Evolutionary conservation across 2,888 invertebrate genomes (phyloP), one percentile per base, ranked within the genome.

Genomic region (Morpho helenor): DNA sequence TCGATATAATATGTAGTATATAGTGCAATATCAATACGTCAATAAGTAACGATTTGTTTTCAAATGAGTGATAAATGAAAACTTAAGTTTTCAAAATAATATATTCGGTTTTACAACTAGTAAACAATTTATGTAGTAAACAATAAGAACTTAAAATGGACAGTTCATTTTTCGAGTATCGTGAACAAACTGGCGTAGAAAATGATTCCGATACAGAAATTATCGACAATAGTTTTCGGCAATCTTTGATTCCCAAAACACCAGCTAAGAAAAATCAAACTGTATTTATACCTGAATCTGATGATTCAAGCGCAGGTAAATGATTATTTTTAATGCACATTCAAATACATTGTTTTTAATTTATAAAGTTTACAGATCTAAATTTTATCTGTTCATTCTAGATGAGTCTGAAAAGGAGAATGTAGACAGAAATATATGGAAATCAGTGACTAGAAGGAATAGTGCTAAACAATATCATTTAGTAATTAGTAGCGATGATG

Each of bases 121-220:
- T 51, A 2, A 9, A 22, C 16, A 16, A 16, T 16, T 2, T 16
- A 16, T 16, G 16, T 16, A 16, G 16, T 16, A 2, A 16, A 16
- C 16, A 10, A 7, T 8, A 16, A 40, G n/a, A 23, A 43, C 2
- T 50, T 53, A 16, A 43, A 42, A 88, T 87, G 87, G 87, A 89
- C 49, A 82, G 72, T 72, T 87, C 89, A 60, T 87, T 87, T 67
- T 80, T 81, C 71, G 85, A 88, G 72, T 87, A 85, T 68, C 87
- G 85, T 65, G 75, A 83, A 62, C 71, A 75, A 43, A 79, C 79
- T 52, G 74, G 66, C 56, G 73, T 61, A 10, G 72, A 72, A 51
- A 82, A 77, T 68, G 82, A 75, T 56, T 82, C 84, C 0, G 87
- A 84, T 57, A 64, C 73, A 41, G 88, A 85, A 71, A 65, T 84